phyloP scores from a whole-genome alignment of 2,888 invertebrate genomes.

The Sphaerophoria taeniata region DNA sequence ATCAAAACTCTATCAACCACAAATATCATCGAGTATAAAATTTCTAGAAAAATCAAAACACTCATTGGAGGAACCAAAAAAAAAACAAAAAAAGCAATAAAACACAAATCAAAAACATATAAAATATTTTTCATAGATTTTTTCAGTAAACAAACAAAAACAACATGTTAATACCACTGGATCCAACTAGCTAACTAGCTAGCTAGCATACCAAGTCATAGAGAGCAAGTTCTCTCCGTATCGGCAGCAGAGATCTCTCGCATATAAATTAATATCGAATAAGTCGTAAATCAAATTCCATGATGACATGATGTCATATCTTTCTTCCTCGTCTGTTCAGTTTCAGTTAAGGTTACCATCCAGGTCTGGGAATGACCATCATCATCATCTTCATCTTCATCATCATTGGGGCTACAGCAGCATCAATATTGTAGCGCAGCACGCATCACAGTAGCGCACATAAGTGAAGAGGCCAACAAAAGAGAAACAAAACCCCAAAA shows the following conservation, averaged over 20 bases:
- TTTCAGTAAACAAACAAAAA: constrained; percentile 50
- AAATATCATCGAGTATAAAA: constrained; percentile 31
- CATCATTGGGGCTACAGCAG: neutral
- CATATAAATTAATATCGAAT: constrained; percentile 76
- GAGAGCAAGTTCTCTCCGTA: neutral
- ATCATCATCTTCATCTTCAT: constrained; percentile 44
- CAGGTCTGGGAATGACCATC: constrained; percentile 21
- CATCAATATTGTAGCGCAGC: constrained; percentile 63
- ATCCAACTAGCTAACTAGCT: neutral
- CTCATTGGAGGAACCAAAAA: neutral
- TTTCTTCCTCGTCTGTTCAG: constrained; percentile 29
- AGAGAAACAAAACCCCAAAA: constrained; percentile 23
- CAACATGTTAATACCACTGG: neutral
- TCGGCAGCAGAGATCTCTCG: constrained; percentile 55
- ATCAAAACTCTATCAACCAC: neutral
- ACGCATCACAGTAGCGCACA: constrained; percentile 70
- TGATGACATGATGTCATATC: constrained; percentile 77
- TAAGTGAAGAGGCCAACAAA: constrained; percentile 15
- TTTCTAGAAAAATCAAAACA: constrained; percentile 48
- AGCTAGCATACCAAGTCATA: neutral
- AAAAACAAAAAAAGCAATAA: constrained; percentile 27
- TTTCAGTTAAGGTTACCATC: neutral
- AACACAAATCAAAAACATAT: constrained; percentile 71
- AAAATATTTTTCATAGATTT: constrained; percentile 66
- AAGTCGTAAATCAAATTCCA: constrained; percentile 76